A percentile compares a stretch with the other conserved stretches of the same genome.
Evolutionary conservation across 2,113 vertebrate species (phyloP).

Genomic region (Grantiella picta): DNA sequence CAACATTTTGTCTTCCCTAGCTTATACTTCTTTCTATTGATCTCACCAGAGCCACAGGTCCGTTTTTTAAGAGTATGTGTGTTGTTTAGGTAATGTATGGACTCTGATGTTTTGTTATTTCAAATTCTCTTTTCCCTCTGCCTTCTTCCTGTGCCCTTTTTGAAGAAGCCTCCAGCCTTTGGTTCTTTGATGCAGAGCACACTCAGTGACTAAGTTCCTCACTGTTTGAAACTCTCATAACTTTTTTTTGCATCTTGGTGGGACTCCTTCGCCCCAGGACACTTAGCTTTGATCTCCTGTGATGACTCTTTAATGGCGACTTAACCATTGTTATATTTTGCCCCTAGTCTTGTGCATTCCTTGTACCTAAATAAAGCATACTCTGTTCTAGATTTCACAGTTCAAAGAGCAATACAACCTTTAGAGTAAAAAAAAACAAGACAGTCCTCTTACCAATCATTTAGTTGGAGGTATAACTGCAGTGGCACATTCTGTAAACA

Average conservation of each 20-base stretch:
- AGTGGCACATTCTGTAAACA: constrained; percentile 51
- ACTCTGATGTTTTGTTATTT: background rate
- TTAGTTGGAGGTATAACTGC: constrained; percentile 57
- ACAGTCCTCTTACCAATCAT: constrained; percentile 56
- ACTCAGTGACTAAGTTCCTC: background rate
- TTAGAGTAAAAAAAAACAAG: background rate
- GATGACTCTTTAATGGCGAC: background rate
- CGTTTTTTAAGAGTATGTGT: background rate
- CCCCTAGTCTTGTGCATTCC: background rate
- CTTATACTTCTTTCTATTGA: background rate
- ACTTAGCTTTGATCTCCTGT: background rate
- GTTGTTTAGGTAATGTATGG: background rate
- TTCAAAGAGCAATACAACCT: background rate
- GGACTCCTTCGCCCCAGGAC: background rate
- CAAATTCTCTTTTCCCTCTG: background rate
- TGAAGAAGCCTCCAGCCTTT: background rate
- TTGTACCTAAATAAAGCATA: background rate
- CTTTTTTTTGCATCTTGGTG: background rate
- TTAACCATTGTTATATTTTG: background rate
- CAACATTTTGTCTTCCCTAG: background rate
- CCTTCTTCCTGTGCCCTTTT: background rate
- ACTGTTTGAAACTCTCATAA: background rate
- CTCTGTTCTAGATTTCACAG: background rate
- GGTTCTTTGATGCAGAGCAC: background rate
- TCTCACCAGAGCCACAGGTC: background rate